Evolutionary conservation across 1,140 invertebrate species (phyloP), one percentile per base, ranked within the genome.

Genomic region (Aphis gossypii): DNA sequence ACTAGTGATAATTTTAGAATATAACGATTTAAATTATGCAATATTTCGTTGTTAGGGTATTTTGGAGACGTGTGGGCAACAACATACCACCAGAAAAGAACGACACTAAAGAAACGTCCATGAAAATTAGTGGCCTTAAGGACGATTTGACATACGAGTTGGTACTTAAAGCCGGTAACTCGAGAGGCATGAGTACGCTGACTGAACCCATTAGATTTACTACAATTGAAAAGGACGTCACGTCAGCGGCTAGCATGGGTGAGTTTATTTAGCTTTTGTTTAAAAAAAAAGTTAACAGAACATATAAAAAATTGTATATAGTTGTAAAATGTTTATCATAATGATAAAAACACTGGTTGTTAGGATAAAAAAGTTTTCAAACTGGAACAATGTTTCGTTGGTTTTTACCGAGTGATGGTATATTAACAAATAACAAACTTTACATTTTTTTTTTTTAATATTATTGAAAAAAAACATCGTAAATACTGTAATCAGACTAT

Each of bases 141-240:
- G 96, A 97, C 93, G 97, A 97, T 94, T 96, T 96, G 35, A 96
- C 96, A 30, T 98, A 98, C 95, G 97, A 98, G 95, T 96, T 97
- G 93, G 97, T 97, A 20, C 96, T 98, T 1, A 98, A 98, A 95
- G 97, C 97, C 48, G 97, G 97, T 86, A 98, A 98, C 95, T 96
- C 96, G 94, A 96, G 96, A 96, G 97, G 97, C 76, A 97, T 97
- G 44, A 97, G 97, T 92, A 96, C 96, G 35, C 96, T 97, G 46
- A 97, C 97, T 51, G 96, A 96, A 92, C 96, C 97, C 23, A 95
- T 98, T 94, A 96, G 96, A 95, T 98, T 98, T 95, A 97, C 96
- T 54, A 96, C 97, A 51, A 56, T 86, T 93, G 97, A 97, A 82
- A 96, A 97, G 94, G 97, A 97, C 95, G 96, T 97, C 30, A 96